These are phyloP conservation scores for Hyperopisus bebe DNA, from an alignment of 2,113 vertebrate species.

Conservation along the genomic window DNA sequence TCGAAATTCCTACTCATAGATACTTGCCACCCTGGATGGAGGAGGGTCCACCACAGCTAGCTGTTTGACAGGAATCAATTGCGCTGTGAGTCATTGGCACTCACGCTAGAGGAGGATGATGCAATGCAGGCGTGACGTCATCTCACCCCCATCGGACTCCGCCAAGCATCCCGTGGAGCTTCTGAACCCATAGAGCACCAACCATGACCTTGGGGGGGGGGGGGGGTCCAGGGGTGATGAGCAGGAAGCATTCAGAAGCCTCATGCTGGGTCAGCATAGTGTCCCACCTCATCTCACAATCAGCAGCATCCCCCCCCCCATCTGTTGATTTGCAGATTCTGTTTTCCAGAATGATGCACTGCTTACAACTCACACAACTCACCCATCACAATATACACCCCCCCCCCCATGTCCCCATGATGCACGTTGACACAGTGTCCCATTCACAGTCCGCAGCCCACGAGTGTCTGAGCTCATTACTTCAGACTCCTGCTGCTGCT, in stretches of 20 bases:
- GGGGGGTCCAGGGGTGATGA: background rate
- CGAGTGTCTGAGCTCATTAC: background rate
- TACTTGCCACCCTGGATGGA: background rate
- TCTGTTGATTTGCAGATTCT: background rate
- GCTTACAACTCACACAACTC: background rate
- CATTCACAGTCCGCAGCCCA: background rate
- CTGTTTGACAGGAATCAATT: background rate
- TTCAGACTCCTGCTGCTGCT: background rate
- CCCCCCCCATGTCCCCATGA: background rate
- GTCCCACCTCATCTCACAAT: background rate
- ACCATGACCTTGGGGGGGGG: background rate
- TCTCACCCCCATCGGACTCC: background rate
- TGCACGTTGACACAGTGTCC: background rate
- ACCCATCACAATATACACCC: background rate
- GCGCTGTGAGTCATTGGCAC: background rate
- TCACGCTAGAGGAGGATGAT: background rate
- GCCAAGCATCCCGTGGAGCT: background rate
- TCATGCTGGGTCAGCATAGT: background rate
- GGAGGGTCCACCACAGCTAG: background rate
- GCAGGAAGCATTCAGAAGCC: background rate
- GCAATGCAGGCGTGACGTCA: background rate
- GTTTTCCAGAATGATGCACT: background rate
- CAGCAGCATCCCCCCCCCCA: too few species aligned
- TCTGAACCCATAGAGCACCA: background rate
- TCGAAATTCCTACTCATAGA: background rate